Evolutionary conservation across 1,140 invertebrate genomes (phyloP).

Genomic region (Ctenoplectra terminalis): DNA sequence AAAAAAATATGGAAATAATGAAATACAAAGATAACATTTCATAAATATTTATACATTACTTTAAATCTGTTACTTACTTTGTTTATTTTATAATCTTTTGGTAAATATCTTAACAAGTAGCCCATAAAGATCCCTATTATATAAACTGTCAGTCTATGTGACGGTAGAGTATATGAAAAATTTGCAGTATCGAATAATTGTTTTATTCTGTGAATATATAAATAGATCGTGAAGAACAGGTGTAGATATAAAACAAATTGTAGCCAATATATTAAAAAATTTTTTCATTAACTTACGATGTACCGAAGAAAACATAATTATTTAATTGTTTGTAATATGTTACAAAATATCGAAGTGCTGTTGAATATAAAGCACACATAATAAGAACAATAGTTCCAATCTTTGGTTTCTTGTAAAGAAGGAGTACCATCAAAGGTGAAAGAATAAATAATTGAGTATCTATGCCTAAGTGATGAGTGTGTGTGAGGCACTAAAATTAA

Average conservation of each 20-base stretch:
- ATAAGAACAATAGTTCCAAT: conserved; percentile 83
- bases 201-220: conserved; percentile 82
- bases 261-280: background rate
- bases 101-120: conserved; percentile 84
- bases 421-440: conserved; percentile 87
- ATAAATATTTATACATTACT: background rate
- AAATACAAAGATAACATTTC: background rate
- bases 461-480: conserved; percentile 91
- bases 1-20: conserved; percentile 60
- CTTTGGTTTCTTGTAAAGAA: conserved; percentile 86
- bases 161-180: conserved; percentile 87
- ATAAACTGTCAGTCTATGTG: conserved; percentile 88
- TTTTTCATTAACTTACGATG: conserved; percentile 86
- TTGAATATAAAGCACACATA: conserved; percentile 84
- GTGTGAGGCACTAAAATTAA: conserved; percentile 86
- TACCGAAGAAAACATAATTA: conserved; percentile 89
- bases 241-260: background rate
- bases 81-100: conserved; percentile 80
- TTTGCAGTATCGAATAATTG: conserved; percentile 87
- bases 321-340: conserved; percentile 86
- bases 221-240: background rate
- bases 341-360: conserved; percentile 86
- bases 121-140: conserved; percentile 87
- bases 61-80: conserved; percentile 65
- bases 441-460: conserved; percentile 92